phyloP scores from a whole-genome alignment of 2,888 invertebrate species.

The Acleris emargana region DNA sequence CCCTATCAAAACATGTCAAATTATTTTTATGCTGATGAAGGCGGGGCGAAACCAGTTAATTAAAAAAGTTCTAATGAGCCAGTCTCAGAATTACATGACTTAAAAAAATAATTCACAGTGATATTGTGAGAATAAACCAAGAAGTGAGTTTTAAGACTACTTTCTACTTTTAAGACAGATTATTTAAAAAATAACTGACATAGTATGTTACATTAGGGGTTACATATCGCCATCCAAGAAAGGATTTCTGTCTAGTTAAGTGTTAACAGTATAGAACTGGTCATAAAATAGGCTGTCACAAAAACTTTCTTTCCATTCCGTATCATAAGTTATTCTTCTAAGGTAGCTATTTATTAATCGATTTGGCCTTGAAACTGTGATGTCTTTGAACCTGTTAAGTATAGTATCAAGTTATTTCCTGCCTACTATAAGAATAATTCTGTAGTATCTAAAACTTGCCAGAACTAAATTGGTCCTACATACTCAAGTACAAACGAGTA shows the following conservation, averaged over 20 bases:
- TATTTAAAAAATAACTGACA: neutral
- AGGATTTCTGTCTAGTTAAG: neutral
- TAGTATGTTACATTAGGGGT: neutral
- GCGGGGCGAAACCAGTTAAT: no score
- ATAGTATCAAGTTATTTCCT: slow-evolving; percentile 3
- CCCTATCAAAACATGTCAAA: no score
- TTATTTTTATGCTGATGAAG: no score
- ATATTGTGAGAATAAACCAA: slow-evolving; percentile 1
- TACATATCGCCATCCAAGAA: neutral
- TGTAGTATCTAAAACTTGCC: slow-evolving; percentile 21
- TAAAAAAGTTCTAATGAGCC: no score
- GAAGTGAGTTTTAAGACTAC: no score
- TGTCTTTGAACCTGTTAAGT: slow-evolving; percentile 38
- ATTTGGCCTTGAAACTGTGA: slow-evolving; percentile 42
- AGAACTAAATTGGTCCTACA: slow-evolving; percentile 8
- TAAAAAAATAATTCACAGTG: neutral
- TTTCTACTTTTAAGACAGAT: neutral
- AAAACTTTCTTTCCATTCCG: slow-evolving; percentile 10
- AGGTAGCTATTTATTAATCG: slow-evolving; percentile 23
- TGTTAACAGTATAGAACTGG: neutral
- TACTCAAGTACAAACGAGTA: slow-evolving; percentile 14
- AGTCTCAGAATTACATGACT: no score
- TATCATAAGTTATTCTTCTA: slow-evolving; percentile 19
- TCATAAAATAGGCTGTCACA: slow-evolving; percentile 27
- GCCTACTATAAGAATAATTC: slow-evolving; percentile 5